Evolutionary conservation across 1,140 invertebrate species (phyloP).

Genomic region (Parapsyche elsis): DNA sequence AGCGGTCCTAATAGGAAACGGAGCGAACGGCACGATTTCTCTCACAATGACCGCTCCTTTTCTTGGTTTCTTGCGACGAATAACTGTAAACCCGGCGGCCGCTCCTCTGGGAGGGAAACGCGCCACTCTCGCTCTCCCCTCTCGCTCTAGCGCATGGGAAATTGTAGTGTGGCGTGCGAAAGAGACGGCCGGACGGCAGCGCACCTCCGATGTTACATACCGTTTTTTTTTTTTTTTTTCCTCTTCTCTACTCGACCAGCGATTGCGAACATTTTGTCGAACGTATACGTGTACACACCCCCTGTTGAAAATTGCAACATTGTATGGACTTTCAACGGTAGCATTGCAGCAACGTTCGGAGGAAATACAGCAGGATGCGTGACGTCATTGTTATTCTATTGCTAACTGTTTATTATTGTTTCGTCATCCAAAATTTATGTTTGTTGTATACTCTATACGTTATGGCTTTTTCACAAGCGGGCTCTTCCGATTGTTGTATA

Average conservation of each 20-base stretch:
- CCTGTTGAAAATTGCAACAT: too few relatives aligned
- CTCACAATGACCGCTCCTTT: constrained; percentile 41
- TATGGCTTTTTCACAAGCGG: too few relatives aligned
- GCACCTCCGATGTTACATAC: not conserved
- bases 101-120: constrained; percentile 36
- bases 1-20: constrained; percentile 43
- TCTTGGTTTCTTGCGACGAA: constrained; percentile 34
- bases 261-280: constrained; percentile 19
- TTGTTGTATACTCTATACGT: too few relatives aligned
- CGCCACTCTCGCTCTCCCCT: constrained; percentile 12
- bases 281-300: too few relatives aligned
- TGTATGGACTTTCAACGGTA: too few relatives aligned
- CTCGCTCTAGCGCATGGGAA: not conserved
- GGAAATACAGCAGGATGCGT: too few relatives aligned
- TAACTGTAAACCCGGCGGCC: constrained; percentile 40
- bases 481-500: too few relatives aligned
- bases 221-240: constrained; percentile 22
- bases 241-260: not conserved
- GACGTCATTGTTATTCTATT: too few relatives aligned
- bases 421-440: too few relatives aligned
- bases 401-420: too few relatives aligned
- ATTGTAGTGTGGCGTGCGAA: not conserved
- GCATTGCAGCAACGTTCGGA: too few relatives aligned
- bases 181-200: not conserved
- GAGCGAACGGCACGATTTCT: constrained; percentile 37